A percentile compares a stretch with the other conserved stretches of the same genome.
Conservation (phyloP, 2,888 invertebrate genomes). For the Coronaproctus castanopsis region DNA sequence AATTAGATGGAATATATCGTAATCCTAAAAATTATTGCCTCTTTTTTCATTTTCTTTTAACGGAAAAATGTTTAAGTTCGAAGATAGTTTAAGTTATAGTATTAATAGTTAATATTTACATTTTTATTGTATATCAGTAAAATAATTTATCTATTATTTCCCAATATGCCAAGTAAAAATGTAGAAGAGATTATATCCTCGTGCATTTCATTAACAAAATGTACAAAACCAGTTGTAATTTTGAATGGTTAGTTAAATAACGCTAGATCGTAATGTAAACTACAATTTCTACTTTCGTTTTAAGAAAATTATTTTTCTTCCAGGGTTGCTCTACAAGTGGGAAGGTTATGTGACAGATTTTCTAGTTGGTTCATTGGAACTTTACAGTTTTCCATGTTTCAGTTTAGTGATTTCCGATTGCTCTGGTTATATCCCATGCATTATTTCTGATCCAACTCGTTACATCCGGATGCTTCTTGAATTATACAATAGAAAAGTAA, state of each 20-base stretch:
- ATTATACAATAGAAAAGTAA: neutral
- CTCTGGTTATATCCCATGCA: neutral
- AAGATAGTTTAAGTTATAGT: neutral
- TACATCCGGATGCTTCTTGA: neutral
- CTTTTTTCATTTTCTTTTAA: neutral
- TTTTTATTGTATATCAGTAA: neutral
- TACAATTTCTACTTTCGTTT: neutral
- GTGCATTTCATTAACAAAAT: neutral
- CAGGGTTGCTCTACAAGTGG: conserved; percentile 6
- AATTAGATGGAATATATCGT: neutral
- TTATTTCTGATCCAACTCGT: neutral
- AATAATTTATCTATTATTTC: neutral
- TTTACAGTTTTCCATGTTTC: neutral
- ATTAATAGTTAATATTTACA: neutral
- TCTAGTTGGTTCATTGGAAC: neutral
- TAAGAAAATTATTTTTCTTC: neutral
- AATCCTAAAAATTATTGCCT: neutral
- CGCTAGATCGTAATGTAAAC: neutral
- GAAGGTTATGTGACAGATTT: conserved; percentile 3
- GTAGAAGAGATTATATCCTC: neutral
- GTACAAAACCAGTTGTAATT: neutral
- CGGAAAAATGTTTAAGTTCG: neutral
- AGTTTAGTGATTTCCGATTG: neutral
- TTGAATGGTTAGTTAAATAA: conserved; percentile 6
- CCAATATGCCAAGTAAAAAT: neutral